phyloP scores from a whole-genome alignment of 1,140 invertebrate species.

The Stegodyphus mimosarum region DNA sequence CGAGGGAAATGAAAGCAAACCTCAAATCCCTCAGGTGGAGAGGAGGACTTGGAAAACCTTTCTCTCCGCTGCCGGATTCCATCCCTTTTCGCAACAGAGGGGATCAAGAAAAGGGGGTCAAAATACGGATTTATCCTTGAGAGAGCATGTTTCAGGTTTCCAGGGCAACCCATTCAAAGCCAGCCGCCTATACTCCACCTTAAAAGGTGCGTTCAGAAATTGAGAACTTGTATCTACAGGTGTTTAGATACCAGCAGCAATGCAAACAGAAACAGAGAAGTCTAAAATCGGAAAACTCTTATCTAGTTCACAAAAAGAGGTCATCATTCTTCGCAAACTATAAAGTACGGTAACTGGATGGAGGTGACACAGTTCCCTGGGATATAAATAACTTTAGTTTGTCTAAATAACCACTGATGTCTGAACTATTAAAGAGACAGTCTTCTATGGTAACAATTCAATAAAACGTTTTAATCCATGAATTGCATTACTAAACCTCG shows the following conservation, averaged over 20 bases:
- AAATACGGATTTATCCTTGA: slow-evolving; percentile 33
- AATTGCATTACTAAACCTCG: no score
- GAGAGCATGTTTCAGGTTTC: slow-evolving; percentile 13
- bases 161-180: slow-evolving; percentile 13
- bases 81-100: neutral
- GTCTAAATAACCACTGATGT: no score
- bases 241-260: neutral
- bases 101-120: slow-evolving; percentile 18
- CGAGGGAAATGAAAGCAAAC: slow-evolving; percentile 58
- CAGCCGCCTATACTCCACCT: slow-evolving; percentile 1
- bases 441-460: no score
- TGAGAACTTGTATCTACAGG: slow-evolving; percentile 40
- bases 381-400: no score
- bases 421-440: no score
- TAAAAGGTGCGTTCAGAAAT: slow-evolving; percentile 24
- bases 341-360: no score
- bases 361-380: no score
- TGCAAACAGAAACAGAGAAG: no score
- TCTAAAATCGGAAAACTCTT: no score
- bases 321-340: no score
- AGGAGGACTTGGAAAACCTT: slow-evolving; percentile 58
- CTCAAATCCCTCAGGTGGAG: slow-evolving; percentile 43
- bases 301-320: no score
- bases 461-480: no score
- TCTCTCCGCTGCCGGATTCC: neutral